These are phyloP conservation scores for Agriotes lineatus DNA, from an alignment of 2,888 invertebrate species.

Conservation along the genomic window DNA sequence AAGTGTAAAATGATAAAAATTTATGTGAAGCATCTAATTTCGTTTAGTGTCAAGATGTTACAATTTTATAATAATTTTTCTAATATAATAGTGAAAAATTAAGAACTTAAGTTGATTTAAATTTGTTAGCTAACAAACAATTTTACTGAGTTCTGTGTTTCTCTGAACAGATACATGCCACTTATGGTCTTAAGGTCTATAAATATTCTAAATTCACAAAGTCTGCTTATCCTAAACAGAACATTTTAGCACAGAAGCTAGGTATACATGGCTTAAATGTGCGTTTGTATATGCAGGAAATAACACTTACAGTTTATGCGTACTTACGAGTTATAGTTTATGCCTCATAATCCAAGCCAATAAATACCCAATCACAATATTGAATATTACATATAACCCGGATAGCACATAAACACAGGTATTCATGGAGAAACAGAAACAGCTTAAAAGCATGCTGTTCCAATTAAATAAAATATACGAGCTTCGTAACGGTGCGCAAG, in stretches of 20 bases:
- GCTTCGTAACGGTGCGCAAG: slow-evolving; percentile 54
- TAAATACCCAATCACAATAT: slow-evolving; percentile 64
- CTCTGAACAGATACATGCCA: too few relatives aligned
- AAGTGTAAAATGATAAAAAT: too few relatives aligned
- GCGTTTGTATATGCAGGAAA: not conserved
- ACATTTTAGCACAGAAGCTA: not conserved
- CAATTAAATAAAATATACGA: slow-evolving; percentile 63
- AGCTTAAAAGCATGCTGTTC: slow-evolving; percentile 61
- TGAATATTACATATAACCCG: slow-evolving; percentile 62
- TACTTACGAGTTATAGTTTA: slow-evolving; percentile 17
- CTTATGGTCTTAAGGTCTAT: too few relatives aligned
- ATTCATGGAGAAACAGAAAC: slow-evolving; percentile 60
- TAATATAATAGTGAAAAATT: too few relatives aligned
- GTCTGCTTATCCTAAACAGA: not conserved
- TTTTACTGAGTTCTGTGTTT: too few relatives aligned
- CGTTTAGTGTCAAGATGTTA: too few relatives aligned
- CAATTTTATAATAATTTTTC: too few relatives aligned
- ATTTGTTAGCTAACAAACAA: too few relatives aligned
- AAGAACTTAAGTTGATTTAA: too few relatives aligned
- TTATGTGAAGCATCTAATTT: too few relatives aligned
- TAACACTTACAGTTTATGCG: slow-evolving; percentile 11
- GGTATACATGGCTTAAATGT: not conserved
- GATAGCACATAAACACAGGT: slow-evolving; percentile 59
- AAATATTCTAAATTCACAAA: too few relatives aligned
- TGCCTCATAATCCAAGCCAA: slow-evolving; percentile 50